A percentile compares a stretch with the other conserved stretches of the same genome.
phyloP scores from a whole-genome alignment of 2,888 invertebrate genomes.

The Macrophya alboannulata region DNA sequence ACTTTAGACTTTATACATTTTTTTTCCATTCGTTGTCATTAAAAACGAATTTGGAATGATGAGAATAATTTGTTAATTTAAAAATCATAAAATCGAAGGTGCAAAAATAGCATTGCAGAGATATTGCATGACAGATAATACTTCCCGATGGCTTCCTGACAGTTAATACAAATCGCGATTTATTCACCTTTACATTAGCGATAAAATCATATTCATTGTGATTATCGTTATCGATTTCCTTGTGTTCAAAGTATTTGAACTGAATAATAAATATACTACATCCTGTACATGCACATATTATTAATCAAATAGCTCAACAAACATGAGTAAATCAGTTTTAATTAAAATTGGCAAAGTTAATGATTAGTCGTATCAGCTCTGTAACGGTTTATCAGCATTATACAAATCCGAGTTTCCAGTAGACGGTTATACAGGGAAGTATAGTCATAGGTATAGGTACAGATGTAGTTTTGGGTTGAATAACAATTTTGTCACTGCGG shows the following conservation, averaged over 20 bases:
- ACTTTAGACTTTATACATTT: not conserved
- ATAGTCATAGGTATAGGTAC: too few relatives aligned
- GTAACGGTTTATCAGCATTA: not conserved
- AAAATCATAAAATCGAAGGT: not conserved
- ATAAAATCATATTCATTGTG: not conserved
- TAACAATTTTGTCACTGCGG: not conserved
- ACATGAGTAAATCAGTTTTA: not conserved
- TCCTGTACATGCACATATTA: not conserved
- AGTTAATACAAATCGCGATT: not conserved
- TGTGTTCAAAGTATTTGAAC: not conserved
- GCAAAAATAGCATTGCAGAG: too few relatives aligned
- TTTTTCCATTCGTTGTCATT: not conserved
- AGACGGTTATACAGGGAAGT: not conserved
- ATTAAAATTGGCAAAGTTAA: not conserved
- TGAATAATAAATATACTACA: not conserved
- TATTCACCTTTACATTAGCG: too few relatives aligned
- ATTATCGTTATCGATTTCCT: constrained; percentile 1
- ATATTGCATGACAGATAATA: not conserved
- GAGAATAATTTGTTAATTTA: not conserved
- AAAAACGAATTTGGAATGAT: not conserved
- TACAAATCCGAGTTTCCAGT: not conserved
- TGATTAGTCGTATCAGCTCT: not conserved
- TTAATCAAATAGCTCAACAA: not conserved
- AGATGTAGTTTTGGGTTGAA: not conserved
- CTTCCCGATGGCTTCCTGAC: not conserved